Percentiles rank a stretch among this genome's conserved stretches.
These are phyloP conservation scores for Mixornis gularis DNA, from an alignment of 2,113 vertebrate genomes.

Conservation along the genomic window DNA sequence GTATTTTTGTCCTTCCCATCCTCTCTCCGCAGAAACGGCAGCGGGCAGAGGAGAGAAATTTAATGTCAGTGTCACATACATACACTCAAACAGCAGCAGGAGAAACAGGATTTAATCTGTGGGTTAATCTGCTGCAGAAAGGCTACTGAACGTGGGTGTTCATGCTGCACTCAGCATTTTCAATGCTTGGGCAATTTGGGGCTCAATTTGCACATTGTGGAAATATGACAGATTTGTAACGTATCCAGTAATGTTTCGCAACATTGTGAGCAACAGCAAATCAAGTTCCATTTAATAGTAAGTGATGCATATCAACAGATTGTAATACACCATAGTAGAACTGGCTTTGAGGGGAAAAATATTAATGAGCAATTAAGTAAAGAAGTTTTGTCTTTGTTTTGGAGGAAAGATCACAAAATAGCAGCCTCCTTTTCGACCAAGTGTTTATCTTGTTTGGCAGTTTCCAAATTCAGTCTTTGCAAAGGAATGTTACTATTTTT, in stretches of 20 bases:
- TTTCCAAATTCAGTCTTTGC: conserved; percentile 4
- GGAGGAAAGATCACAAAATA: background rate
- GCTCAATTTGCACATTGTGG: background rate
- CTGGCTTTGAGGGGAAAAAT: background rate
- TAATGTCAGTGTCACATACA: background rate
- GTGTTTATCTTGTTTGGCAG: background rate
- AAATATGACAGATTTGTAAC: background rate
- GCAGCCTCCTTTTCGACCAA: background rate
- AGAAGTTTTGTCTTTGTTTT: background rate
- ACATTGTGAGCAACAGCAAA: background rate
- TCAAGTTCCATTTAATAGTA: background rate
- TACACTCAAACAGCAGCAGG: background rate
- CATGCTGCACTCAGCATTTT: background rate
- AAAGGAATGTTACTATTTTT: conserved; percentile 45
- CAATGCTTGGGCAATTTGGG: background rate
- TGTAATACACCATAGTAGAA: background rate
- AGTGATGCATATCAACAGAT: background rate
- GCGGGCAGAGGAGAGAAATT: background rate
- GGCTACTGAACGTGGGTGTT: background rate
- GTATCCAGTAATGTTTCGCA: background rate
- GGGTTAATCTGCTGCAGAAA: background rate
- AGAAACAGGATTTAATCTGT: background rate
- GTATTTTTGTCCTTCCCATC: fast-evolving
- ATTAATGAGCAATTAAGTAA: background rate
- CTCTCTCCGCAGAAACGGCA: background rate